Conservation (phyloP, 1,140 invertebrate species). For the Limonius californicus region DNA sequence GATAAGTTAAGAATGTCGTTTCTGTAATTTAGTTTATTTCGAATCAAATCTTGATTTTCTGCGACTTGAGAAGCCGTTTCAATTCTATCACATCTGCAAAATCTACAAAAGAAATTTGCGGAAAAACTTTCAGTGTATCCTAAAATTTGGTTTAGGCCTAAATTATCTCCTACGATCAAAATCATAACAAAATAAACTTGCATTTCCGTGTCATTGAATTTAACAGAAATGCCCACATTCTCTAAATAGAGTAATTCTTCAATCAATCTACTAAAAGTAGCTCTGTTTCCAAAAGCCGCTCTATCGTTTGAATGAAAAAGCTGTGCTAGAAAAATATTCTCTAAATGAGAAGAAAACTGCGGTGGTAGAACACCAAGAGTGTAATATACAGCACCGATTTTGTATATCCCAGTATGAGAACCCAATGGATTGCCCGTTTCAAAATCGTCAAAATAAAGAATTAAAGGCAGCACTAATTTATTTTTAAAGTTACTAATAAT, state of each 20-base stretch:
- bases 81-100: no score
- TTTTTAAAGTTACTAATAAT: no score
- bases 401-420: conserved; percentile 1
- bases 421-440: conserved; percentile 10
- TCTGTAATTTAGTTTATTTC: no score
- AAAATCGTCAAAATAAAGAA: conserved; percentile 23
- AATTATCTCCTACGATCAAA: neutral
- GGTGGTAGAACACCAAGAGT: neutral
- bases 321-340: conserved; percentile 17
- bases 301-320: conserved; percentile 4
- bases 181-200: neutral
- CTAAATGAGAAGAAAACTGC: conserved; percentile 1
- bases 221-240: neutral
- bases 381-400: conserved; percentile 10
- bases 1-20: no score
- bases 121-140: neutral
- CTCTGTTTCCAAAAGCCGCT: conserved; percentile 4
- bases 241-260: neutral
- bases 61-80: no score
- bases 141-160: neutral
- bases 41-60: no score
- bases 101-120: neutral
- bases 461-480: conserved; percentile 25
- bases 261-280: conserved; percentile 1
- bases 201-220: neutral